phyloP scores from a whole-genome alignment of 1,140 invertebrate species.

The Drosophila orena region DNA sequence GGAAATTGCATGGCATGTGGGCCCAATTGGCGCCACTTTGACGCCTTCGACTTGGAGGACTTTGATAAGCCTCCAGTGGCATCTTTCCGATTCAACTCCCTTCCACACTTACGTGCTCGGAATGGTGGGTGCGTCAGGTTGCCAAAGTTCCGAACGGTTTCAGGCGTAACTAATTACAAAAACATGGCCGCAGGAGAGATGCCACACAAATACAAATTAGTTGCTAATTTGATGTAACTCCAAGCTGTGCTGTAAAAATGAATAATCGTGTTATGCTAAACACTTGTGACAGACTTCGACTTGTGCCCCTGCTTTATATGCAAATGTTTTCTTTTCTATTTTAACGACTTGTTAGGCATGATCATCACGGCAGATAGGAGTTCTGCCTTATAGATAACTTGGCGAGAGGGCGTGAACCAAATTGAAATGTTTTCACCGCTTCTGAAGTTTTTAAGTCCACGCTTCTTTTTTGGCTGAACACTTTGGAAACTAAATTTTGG shows the following conservation, averaged over 20 bases:
- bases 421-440: conserved; percentile 67
- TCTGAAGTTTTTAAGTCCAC: conserved; percentile 23
- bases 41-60: conserved; percentile 57
- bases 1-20: conserved; percentile 63
- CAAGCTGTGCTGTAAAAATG: conserved; percentile 62
- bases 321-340: conserved; percentile 41
- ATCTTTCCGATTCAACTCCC: conserved; percentile 7
- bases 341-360: conserved; percentile 35
- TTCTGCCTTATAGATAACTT: conserved; percentile 17
- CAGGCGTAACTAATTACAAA: conserved; percentile 44
- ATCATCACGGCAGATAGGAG: conserved; percentile 52
- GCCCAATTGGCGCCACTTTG: conserved; percentile 64
- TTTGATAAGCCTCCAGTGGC: conserved; percentile 60
- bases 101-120: conserved; percentile 23
- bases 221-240: conserved; percentile 51
- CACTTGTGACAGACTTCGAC: conserved; percentile 51
- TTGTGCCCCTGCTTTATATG: conserved; percentile 39
- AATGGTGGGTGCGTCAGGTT: conserved; percentile 21
- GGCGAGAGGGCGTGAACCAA: conserved; percentile 39
- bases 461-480: conserved; percentile 13
- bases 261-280: conserved; percentile 65
- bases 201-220: conserved; percentile 59
- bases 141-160: conserved; percentile 46
- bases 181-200: conserved; percentile 39
- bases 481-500: conserved; percentile 4